Conservation (phyloP, 2,113 vertebrate species). For the Casuarius casuarius region DNA sequence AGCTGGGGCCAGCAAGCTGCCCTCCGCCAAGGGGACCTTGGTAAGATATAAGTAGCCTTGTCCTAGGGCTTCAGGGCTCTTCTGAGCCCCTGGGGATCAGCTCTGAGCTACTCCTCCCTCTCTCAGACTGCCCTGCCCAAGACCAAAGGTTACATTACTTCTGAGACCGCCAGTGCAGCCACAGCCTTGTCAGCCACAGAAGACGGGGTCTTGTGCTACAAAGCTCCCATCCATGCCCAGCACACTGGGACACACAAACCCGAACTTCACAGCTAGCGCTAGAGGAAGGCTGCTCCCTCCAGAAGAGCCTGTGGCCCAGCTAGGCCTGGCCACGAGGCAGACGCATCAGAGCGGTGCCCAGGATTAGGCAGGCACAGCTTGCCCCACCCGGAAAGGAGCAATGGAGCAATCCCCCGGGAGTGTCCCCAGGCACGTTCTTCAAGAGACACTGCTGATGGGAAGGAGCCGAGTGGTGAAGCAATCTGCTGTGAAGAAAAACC, state of each 20-base stretch:
- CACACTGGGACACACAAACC: fast-evolving
- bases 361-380: background rate
- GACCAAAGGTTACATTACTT: background rate
- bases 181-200: background rate
- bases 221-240: background rate
- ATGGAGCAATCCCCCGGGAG: background rate
- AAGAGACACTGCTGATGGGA: conserved; percentile 16
- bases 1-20: background rate
- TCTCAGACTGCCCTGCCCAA: background rate
- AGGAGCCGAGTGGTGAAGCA: conserved; percentile 41
- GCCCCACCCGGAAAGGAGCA: background rate
- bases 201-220: background rate
- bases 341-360: fast-evolving
- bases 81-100: background rate
- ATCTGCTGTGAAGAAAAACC: conserved; percentile 50
- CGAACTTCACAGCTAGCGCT: background rate
- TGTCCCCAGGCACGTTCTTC: background rate
- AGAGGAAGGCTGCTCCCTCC: fast-evolving
- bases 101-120: background rate
- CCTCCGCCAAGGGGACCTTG: background rate
- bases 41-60: fast-evolving
- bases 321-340: background rate
- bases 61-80: fast-evolving
- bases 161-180: background rate
- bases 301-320: background rate